Evolutionary conservation across 2,888 invertebrate genomes (phyloP), one percentile per base, ranked within the genome.

Genomic region (Encarsia formosa): DNA sequence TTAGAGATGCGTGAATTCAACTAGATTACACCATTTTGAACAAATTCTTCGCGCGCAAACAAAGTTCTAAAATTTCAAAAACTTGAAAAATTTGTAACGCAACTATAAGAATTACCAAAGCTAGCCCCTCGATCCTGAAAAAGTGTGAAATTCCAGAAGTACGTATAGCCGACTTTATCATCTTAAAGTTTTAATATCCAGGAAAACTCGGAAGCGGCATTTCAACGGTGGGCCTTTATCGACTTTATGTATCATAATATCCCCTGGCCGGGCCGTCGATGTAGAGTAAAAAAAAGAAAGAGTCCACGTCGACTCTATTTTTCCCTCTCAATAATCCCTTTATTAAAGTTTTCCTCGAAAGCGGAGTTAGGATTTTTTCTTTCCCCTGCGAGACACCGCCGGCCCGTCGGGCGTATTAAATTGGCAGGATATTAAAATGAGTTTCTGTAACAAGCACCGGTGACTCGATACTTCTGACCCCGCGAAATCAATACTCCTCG

Each of bases 361-460:
- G n/a, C n/a, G n/a, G n/a, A 16, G 13, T 5, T 23, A 5, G n/a
- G 13, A 15, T 15, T 15, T 41, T 40, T 16, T 42, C n/a, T 2
- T 37, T 45, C 20, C 19, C 26, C 18, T 8, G n/a, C 18, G 18
- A 11, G n/a, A n/a, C n/a, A n/a, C n/a, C n/a, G n/a, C 32, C 23
- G 24, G 6, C 16, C 13, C 34, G 23, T 11, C 11, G 31, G 13
- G 6, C 24, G 16, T 40, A 44, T 49, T 48, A 55, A 52, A 52
- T 55, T 45, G 45, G 42, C 52, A 52, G 51, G 45, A 55, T 55
- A 55, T 55, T 55, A 55, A 55, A 55, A 49, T 52, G 20, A 26
- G 45, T 45, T 41, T 22, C 31, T 38, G 37, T 24, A 51, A 51
- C 44, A 44, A 51, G 16, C 29, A 18, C 34, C 18, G 20, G 19